Conservation (phyloP, 2,888 invertebrate genomes). For the Cataglyphis albicans region DNA sequence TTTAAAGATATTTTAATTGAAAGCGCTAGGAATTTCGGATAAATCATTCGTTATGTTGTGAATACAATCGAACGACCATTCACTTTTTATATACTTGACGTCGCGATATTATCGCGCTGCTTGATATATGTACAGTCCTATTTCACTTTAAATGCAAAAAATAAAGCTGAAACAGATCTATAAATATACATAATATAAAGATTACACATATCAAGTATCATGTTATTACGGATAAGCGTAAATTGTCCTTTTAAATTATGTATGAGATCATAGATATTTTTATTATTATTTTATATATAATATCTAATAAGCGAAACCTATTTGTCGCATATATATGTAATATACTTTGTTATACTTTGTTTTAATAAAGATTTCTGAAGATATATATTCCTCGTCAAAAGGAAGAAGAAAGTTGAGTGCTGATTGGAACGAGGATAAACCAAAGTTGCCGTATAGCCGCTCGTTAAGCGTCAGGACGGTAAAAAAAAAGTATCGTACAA, state of each 20-base stretch:
- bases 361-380: neutral
- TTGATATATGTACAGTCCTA: neutral
- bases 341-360: neutral
- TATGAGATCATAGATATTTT: neutral
- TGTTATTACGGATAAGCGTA: neutral
- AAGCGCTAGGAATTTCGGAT: neutral
- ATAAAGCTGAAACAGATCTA: neutral
- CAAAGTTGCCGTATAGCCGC: neutral
- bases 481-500: neutral
- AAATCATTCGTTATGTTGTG: neutral
- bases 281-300: neutral
- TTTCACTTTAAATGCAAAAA: neutral
- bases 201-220: neutral
- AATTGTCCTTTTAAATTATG: conserved; percentile 14
- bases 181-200: neutral
- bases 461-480: conserved; percentile 14
- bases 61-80: neutral
- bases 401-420: neutral
- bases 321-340: neutral
- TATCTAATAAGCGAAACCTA: neutral
- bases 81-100: neutral
- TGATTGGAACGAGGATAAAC: neutral
- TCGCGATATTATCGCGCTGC: neutral
- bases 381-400: neutral
- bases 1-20: neutral